These are phyloP conservation scores for Stichopus horrens DNA, from an alignment of 53 echinoderm and acorn worm genomes.

Conservation along the genomic window DNA sequence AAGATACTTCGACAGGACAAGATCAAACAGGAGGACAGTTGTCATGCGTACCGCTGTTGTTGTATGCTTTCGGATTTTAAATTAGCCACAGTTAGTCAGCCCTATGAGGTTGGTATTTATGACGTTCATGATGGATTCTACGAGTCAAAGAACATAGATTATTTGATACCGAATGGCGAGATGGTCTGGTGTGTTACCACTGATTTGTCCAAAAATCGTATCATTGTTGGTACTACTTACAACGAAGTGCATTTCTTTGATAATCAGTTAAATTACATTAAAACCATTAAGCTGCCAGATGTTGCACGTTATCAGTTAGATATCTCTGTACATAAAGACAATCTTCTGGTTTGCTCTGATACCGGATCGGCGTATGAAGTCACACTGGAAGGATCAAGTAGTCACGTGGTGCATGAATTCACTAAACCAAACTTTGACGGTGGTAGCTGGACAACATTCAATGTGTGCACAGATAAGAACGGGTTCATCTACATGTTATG, in stretches of 20 bases:
- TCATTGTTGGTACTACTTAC: neutral
- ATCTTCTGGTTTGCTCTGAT: neutral
- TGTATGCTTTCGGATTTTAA: neutral
- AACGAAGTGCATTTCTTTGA: too few species aligned
- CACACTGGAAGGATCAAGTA: neutral
- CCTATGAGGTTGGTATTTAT: too few species aligned
- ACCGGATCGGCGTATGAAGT: neutral
- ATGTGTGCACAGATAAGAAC: neutral
- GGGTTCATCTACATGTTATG: neutral
- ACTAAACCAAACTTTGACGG: neutral
- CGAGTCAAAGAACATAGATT: neutral
- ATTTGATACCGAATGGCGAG: too few species aligned
- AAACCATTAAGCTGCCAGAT: too few species aligned
- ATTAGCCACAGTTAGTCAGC: too few species aligned
- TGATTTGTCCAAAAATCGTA: neutral
- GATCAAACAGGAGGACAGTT: neutral
- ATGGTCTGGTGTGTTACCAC: neutral
- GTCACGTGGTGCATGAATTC: neutral
- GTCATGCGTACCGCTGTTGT: neutral
- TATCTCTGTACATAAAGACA: neutral
- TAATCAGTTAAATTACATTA: too few species aligned
- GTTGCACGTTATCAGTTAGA: neutral
- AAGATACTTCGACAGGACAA: neutral
- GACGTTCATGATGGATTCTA: neutral
- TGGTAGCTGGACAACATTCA: neutral